Evolutionary conservation across 1,140 invertebrate genomes (phyloP), one percentile per base, ranked within the genome.

Genomic region (Saccostrea glomerata): DNA sequence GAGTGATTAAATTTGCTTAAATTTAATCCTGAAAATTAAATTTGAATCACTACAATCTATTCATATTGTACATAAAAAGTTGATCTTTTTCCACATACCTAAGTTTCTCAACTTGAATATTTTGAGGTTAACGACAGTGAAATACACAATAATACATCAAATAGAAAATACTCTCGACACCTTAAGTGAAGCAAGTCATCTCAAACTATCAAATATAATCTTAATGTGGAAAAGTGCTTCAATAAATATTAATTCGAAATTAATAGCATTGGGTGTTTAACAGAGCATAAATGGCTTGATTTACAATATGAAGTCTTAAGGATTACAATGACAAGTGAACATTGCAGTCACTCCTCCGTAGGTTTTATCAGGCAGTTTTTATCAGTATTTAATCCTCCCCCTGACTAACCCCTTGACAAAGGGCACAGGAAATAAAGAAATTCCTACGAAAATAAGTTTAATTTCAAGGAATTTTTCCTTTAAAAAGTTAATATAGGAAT

Each of bases 141-240:
- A 77, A 47, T 47, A 36, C 70, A 77, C 70, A 77, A 77, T 13
- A 15, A 36, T 77, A 77, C 23, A 77, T 77, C 70, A 77, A 77
- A 30, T 30, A 17, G 30, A 77, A 30, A 15, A 30, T 30, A 23
- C 70, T 15, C 23, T 1, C 13, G 23, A 30, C 15, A 77, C 30
- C 70, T 77, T 15, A 25, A 36, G 70, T 77, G 70, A 36, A 77
- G 70, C 25, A 77, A 36, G 30, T 77, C 70, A 77, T 36, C 70
- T 77, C 25, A 77, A 77, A 77, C 30, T 77, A 77, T 77, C 70
- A 77, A 77, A 77, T 47, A 47, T 77, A 25, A 77, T 77, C 30
- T 77, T 77, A 77, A 25, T 77, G 70, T 77, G 70, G 13, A 77
- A 77, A 77, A 77, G 70, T 77, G 70, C 70, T 77, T 77, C 70